A percentile compares a stretch with the other conserved stretches of the same genome.
Conservation (phyloP, 2,888 invertebrate genomes). For the Dasypolia templi region DNA sequence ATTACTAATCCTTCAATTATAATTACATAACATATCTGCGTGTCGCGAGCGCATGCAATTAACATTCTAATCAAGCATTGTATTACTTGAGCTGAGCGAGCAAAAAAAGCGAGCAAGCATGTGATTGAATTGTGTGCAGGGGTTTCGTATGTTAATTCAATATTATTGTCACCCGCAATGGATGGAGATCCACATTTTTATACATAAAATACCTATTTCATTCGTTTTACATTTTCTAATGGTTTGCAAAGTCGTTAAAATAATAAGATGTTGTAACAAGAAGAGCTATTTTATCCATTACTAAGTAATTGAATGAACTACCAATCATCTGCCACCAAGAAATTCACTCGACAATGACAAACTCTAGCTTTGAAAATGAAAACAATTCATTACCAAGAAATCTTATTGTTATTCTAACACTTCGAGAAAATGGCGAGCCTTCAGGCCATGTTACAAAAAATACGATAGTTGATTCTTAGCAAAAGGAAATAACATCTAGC, state of each 20-base stretch:
- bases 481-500: not conserved
- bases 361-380: not conserved
- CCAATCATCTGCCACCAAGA: not conserved
- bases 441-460: constrained; percentile 3
- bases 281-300: not conserved
- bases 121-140: constrained; percentile 2
- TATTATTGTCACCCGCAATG: not conserved
- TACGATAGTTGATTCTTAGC: constrained; percentile 6
- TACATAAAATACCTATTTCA: not conserved
- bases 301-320: constrained; percentile 10
- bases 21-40: constrained; percentile 69
- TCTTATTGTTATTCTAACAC: not conserved
- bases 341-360: constrained; percentile 1
- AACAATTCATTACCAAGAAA: constrained; percentile 9
- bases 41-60: constrained; percentile 71
- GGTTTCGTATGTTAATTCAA: constrained; percentile 13
- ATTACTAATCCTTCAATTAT: constrained; percentile 66
- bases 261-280: not conserved
- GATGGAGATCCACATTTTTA: not conserved
- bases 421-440: constrained; percentile 8
- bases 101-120: constrained; percentile 55
- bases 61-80: constrained; percentile 75
- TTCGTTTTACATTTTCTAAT: constrained; percentile 2
- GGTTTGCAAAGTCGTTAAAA: not conserved
- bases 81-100: constrained; percentile 61